Evolutionary conservation across 2,113 vertebrate species (phyloP).

Genomic region (Lagopus muta): DNA sequence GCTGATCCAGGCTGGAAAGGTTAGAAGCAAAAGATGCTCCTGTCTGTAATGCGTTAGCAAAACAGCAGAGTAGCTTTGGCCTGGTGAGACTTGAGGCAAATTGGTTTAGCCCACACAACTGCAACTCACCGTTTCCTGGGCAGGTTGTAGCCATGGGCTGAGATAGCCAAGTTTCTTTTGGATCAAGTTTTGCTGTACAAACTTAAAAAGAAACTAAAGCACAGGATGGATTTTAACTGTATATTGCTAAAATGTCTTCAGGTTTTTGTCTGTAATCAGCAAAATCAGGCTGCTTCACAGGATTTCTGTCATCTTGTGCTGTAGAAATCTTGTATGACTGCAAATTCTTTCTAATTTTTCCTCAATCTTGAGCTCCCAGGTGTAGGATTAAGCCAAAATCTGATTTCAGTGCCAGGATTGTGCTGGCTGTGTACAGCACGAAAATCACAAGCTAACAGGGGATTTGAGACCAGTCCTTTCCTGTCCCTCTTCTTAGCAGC

Average conservation of each 20-base stretch:
- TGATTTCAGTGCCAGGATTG: not conserved
- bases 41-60: constrained; percentile 47
- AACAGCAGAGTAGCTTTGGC: constrained; percentile 29
- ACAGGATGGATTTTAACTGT: not conserved
- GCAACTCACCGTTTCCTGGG: not conserved
- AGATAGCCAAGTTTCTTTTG: not conserved
- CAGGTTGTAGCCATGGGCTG: not conserved
- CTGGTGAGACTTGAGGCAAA: constrained; percentile 37
- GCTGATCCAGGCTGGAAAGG: constrained; percentile 42
- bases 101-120: not conserved
- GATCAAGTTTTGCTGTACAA: not conserved
- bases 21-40: constrained; percentile 57
- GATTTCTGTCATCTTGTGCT: not conserved
- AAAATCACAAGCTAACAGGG: not conserved
- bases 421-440: not conserved
- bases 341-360: not conserved
- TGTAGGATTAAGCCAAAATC: not conserved
- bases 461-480: not conserved
- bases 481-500: not conserved
- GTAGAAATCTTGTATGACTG: not conserved
- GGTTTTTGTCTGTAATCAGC: not conserved
- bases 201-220: not conserved
- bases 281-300: not conserved
- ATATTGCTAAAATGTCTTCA: not conserved
- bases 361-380: not conserved